Evolutionary conservation across 2,888 invertebrate genomes (phyloP).

Genomic region (Rhagium mordax): DNA sequence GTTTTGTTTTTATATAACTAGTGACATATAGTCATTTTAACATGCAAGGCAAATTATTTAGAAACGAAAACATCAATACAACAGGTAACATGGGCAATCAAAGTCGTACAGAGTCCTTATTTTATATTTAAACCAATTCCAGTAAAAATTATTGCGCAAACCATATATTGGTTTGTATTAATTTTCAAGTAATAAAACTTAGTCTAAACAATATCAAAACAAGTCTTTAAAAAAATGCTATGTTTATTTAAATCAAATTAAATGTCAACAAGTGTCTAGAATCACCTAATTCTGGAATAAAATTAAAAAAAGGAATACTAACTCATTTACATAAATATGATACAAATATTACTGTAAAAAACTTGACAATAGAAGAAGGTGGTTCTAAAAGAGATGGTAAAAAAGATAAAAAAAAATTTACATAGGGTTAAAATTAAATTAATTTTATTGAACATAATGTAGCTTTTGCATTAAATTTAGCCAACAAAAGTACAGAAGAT

Average conservation of each 20-base stretch:
- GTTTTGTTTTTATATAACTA: too few species aligned
- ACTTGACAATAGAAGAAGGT: constrained; percentile 55
- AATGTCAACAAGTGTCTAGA: constrained; percentile 60
- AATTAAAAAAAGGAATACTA: constrained; percentile 39
- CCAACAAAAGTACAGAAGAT: constrained; percentile 63
- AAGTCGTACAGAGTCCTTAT: constrained; percentile 46
- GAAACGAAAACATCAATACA: background rate
- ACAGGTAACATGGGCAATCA: constrained; percentile 44
- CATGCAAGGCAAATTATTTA: too few species aligned
- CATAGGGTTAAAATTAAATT: constrained; percentile 63
- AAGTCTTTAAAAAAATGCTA: constrained; percentile 63
- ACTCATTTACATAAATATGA: constrained; percentile 48
- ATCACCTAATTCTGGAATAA: constrained; percentile 57
- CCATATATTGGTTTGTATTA: constrained; percentile 52
- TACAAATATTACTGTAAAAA: constrained; percentile 44
- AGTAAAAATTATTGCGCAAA: constrained; percentile 62
- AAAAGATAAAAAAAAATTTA: constrained; percentile 61
- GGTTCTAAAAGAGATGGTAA: constrained; percentile 58
- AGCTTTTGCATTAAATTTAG: constrained; percentile 60
- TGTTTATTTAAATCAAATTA: constrained; percentile 58
- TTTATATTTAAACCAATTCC: constrained; percentile 63
- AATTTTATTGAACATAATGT: constrained; percentile 63
- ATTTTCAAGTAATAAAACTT: constrained; percentile 55
- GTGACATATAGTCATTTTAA: too few species aligned
- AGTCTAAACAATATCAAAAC: constrained; percentile 64